Evolutionary conservation across 2,888 invertebrate genomes (phyloP).

Genomic region (Melinaea marsaeus): DNA sequence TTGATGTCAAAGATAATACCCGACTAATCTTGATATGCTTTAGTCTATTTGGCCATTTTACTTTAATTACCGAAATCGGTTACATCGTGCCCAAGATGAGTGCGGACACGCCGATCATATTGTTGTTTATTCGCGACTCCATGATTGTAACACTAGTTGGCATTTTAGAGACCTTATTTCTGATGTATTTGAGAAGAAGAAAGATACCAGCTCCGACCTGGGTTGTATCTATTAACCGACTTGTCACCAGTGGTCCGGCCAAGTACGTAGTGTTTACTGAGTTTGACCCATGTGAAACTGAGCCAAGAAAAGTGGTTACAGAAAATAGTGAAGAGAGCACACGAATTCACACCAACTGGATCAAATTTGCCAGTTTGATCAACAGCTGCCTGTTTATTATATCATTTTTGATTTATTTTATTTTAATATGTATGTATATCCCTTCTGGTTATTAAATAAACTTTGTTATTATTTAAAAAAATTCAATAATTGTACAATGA

Average conservation of each 20-base stretch:
- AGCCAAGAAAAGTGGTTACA: constrained; percentile 45
- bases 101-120: constrained; percentile 75
- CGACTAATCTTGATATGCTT: constrained; percentile 76
- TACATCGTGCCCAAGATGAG: constrained; percentile 80
- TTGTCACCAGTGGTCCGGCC: constrained; percentile 56
- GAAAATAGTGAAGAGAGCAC: constrained; percentile 41
- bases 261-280: constrained; percentile 68
- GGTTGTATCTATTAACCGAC: constrained; percentile 51
- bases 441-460: constrained; percentile 45
- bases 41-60: constrained; percentile 80
- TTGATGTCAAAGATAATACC: constrained; percentile 77
- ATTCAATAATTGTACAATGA: background rate
- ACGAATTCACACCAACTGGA: constrained; percentile 54
- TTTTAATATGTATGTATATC: constrained; percentile 59
- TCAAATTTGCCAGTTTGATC: constrained; percentile 59
- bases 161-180: constrained; percentile 56
- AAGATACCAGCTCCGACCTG: constrained; percentile 53
- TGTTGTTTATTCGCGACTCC: constrained; percentile 66
- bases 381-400: constrained; percentile 61
- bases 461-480: background rate
- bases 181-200: constrained; percentile 56
- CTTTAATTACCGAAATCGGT: constrained; percentile 78
- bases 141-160: constrained; percentile 61
- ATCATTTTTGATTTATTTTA: constrained; percentile 50
- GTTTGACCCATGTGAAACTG: constrained; percentile 55